phyloP scores from a whole-genome alignment of 2,797 vertebrate genomes.

The Myotis pilosus region DNA sequence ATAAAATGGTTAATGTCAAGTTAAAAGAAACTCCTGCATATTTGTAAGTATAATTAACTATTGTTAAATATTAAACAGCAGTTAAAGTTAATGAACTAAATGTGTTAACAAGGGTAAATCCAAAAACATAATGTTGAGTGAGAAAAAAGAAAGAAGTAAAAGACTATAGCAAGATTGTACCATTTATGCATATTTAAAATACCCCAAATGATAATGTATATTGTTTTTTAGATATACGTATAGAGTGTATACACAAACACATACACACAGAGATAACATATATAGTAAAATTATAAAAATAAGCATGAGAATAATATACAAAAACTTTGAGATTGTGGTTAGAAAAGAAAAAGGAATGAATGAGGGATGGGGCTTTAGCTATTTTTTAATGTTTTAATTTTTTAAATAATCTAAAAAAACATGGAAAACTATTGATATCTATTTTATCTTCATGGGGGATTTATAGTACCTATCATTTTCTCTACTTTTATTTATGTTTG shows the following conservation, averaged over 20 bases:
- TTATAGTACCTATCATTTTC: neutral
- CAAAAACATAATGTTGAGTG: neutral
- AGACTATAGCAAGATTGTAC: neutral
- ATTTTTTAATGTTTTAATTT: neutral
- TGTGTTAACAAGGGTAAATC: neutral
- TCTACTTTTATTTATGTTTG: neutral
- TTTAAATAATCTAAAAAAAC: neutral
- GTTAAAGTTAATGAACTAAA: neutral
- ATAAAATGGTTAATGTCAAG: neutral
- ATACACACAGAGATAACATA: neutral
- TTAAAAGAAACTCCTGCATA: neutral
- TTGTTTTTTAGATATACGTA: neutral
- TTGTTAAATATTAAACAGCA: neutral
- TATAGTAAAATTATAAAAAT: neutral
- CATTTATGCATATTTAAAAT: neutral
- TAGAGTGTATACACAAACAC: neutral
- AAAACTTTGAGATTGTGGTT: neutral
- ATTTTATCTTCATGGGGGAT: neutral
- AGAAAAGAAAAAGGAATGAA: neutral
- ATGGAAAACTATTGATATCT: neutral
- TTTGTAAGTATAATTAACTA: neutral
- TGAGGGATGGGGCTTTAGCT: neutral
- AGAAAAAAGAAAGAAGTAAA: neutral
- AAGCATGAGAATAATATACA: neutral
- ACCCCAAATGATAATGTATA: neutral